Conservation (phyloP, 2,888 invertebrate genomes). For the Tetragonisca angustula region DNA sequence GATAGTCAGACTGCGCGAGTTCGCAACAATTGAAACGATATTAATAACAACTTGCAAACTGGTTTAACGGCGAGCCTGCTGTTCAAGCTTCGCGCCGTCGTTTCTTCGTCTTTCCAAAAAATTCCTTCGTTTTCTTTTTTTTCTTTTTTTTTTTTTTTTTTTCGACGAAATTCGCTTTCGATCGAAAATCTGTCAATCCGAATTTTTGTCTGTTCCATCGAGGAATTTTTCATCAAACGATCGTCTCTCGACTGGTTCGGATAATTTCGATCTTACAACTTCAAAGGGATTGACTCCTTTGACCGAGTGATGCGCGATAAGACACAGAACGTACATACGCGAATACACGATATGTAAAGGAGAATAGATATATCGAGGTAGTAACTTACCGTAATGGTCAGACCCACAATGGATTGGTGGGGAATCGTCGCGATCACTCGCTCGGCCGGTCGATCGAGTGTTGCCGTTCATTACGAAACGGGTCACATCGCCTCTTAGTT, state of each 20-base stretch:
- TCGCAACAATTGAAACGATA: slow-evolving; percentile 36
- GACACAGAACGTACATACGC: background rate
- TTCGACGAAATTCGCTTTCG: background rate
- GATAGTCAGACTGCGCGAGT: slow-evolving; percentile 37
- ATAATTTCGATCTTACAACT: background rate
- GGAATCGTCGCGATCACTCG: slow-evolving; percentile 35
- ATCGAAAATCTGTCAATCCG: no score
- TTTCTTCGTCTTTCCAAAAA: background rate
- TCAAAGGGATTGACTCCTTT: background rate
- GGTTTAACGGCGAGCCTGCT: slow-evolving; percentile 15
- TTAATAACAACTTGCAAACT: slow-evolving; percentile 43
- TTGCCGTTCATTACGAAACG: slow-evolving; percentile 43
- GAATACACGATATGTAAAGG: no score
- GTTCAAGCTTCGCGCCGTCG: background rate
- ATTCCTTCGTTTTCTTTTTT: no score
- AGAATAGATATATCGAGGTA: slow-evolving; percentile 27
- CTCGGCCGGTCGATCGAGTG: slow-evolving; percentile 39
- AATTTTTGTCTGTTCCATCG: background rate
- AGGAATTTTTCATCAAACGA: background rate
- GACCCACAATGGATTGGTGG: slow-evolving; percentile 14
- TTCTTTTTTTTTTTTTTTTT: background rate
- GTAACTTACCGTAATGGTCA: slow-evolving; percentile 60
- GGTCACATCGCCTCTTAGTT: slow-evolving; percentile 55
- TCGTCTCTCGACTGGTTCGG: background rate
- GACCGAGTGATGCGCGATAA: background rate